Conservation (phyloP, 1,140 invertebrate genomes). For the Penaeus japonicus region DNA sequence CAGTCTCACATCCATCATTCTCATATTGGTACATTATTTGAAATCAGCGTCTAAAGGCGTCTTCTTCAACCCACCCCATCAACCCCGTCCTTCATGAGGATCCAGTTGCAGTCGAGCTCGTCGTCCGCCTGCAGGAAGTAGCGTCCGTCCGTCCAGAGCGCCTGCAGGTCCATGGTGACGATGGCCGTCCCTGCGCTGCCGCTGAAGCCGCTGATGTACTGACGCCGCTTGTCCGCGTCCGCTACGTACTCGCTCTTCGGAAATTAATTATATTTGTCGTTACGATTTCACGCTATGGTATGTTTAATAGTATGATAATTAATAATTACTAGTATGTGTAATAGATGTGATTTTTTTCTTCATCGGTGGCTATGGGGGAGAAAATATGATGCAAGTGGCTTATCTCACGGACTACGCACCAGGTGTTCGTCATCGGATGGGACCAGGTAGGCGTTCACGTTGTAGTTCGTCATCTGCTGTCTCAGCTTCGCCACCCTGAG, state of each 20-base stretch:
- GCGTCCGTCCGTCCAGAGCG: slow-evolving; percentile 94
- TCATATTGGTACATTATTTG: background rate
- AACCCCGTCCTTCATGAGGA: slow-evolving; percentile 71
- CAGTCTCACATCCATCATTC: too few species aligned
- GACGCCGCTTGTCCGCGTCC: slow-evolving; percentile 77
- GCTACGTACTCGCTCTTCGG: slow-evolving; percentile 74
- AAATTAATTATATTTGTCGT: background rate
- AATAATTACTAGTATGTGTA: too few species aligned
- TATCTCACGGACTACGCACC: slow-evolving; percentile 65
- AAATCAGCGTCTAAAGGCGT: background rate
- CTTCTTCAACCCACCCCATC: slow-evolving; percentile 19
- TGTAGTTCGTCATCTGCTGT: slow-evolving; percentile 33
- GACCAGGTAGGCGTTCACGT: slow-evolving; percentile 77
- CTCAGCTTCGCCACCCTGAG: slow-evolving; percentile 41
- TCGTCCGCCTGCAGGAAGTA: slow-evolving; percentile 86
- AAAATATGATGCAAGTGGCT: too few species aligned
- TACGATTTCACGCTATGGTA: too few species aligned
- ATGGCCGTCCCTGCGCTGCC: slow-evolving; percentile 84
- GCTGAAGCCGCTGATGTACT: slow-evolving; percentile 86
- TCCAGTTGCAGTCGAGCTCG: slow-evolving; percentile 76
- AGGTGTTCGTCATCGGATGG: slow-evolving; percentile 82
- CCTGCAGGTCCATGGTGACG: slow-evolving; percentile 72
- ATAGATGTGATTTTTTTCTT: too few species aligned
- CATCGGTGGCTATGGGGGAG: too few species aligned
- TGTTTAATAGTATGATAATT: too few species aligned